Base-by-base conservation (phyloP, 2,888 invertebrate species). In the Ornithoptera priamus region DNA sequence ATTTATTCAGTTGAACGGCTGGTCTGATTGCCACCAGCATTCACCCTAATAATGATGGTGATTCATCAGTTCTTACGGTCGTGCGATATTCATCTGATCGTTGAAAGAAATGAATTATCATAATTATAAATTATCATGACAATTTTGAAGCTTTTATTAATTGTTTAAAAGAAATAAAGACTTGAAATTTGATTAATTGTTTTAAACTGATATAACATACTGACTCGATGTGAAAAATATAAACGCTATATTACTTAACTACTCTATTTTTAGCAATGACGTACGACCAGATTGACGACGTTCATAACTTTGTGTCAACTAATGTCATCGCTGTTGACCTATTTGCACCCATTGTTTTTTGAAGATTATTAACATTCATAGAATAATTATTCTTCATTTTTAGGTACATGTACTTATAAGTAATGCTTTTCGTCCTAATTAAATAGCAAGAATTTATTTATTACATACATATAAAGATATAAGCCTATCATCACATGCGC, bases 311-410 rank as follows among this genome's bases (percentile, higher is more conserved):
- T 67, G 42, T 63, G 68, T 68, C 68, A 64, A 39, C 60, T 36
- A 64, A 63, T 65, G 60, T 64, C 64, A 68, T 58, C 63, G 24
- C 64, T 68, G 59, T 68, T 68, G 68, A 64, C 68, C 68, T 68
- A 24, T 64, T 68, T 68, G 64, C 46, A 50, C 10, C 57, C 24
- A 68, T 39, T 46, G 50, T 63, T 62, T 62, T 62, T 57, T n/a
- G 46, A 39, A 50, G 20, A 17, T 24, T 56, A 42, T 22, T n/a
- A 53, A 59, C 5, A n/a, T 59, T 59, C 22, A 20, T 24, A 18
- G 50, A 66, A 60, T 50, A 56, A 30, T 24, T 15, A 57, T n/a
- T 42, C 4, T 36, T 46, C 22, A 4, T 5, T 70, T 50, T 5
- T 50, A 18, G 0, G 17, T 50, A 50, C 17, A 15, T 10, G 8